phyloP scores from a whole-genome alignment of 1,140 invertebrate species.

The Lucilia cuprina region DNA sequence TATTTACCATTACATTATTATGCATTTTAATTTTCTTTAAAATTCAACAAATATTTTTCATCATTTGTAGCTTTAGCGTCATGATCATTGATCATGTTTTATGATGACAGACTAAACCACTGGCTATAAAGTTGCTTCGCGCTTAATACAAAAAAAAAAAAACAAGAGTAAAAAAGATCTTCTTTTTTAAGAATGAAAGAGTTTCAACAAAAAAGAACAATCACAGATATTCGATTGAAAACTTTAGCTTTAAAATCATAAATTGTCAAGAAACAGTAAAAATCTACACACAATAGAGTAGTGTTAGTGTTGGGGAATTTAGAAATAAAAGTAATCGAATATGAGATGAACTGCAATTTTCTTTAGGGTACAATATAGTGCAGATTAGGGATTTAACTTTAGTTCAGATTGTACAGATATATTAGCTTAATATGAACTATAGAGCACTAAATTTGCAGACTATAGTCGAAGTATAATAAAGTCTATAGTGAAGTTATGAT shows the following conservation, averaged over 20 bases:
- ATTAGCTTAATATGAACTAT: too few relatives aligned
- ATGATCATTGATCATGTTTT: conserved; percentile 63
- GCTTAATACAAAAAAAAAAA: neutral
- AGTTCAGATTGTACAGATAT: too few relatives aligned
- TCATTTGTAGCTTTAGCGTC: conserved; percentile 63
- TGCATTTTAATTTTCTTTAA: neutral
- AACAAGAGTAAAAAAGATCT: too few relatives aligned
- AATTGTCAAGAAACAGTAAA: conserved; percentile 51
- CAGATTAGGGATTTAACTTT: too few relatives aligned
- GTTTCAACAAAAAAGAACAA: neutral
- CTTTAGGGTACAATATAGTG: too few relatives aligned
- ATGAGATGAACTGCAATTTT: too few relatives aligned
- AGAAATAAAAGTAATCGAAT: too few relatives aligned
- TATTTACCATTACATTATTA: conserved; percentile 43
- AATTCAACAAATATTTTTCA: conserved; percentile 53
- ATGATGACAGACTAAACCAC: conserved; percentile 51
- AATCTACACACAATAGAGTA: conserved; percentile 59
- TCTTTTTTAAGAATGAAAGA: neutral
- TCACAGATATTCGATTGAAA: conserved; percentile 19
- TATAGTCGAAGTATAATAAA: too few relatives aligned
- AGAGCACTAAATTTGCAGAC: too few relatives aligned
- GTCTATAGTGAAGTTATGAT: too few relatives aligned
- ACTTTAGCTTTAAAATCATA: conserved; percentile 48
- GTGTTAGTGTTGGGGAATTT: neutral
- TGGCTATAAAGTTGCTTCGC: neutral